Base-by-base conservation (phyloP, 2,888 invertebrate genomes). In the Melinopterus prodromus region DNA sequence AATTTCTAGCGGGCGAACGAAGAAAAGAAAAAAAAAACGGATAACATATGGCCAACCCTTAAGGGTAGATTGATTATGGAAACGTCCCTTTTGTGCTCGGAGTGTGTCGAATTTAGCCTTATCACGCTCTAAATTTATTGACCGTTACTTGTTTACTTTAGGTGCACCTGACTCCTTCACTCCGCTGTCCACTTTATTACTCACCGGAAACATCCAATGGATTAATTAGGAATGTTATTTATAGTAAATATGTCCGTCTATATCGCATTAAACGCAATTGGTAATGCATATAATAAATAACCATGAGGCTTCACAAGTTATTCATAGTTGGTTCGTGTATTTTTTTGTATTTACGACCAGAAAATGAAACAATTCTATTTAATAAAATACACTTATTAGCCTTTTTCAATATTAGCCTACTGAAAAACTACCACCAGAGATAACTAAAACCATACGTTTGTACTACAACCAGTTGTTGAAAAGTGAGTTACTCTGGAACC, bases 181-280 rank as follows among this genome's bases (percentile, higher is more conserved):
- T 53, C 12, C 53, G 12, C 53, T 53, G 12, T 53, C 53, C 53
- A 53, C 53, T 53, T 53, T 53, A 53, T 53, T 53, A 53, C 53
- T 9, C 53, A 53, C 53, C 53, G 53, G 53, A 53, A 9, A 53
- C 53, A 53, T 7, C 53, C 53, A 53, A 53, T 53, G 53, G 53
- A 53, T 53, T 53, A 53, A 53, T 53, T 53, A 53, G 53, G 53
- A 53, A 7, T 7, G 9, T 53, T 53, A 53, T 53, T 53, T 53
- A 53, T 53, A 53, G 53, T 53, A 53, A 53, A 53, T 53, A 53
- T 53, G 5, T 53, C 53, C 12, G 53, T 53, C 12, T 7, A 53
- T 4, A 53, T 53, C 12, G 7, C 53, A 53, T 12, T 53, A 37
- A 38, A 76, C 69, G 76, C 35, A 80, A 76, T 26, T 26, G 26